Evolutionary conservation across 2,888 invertebrate genomes (phyloP), one percentile per base, ranked within the genome.

Genomic region (Deilephila elpenor): DNA sequence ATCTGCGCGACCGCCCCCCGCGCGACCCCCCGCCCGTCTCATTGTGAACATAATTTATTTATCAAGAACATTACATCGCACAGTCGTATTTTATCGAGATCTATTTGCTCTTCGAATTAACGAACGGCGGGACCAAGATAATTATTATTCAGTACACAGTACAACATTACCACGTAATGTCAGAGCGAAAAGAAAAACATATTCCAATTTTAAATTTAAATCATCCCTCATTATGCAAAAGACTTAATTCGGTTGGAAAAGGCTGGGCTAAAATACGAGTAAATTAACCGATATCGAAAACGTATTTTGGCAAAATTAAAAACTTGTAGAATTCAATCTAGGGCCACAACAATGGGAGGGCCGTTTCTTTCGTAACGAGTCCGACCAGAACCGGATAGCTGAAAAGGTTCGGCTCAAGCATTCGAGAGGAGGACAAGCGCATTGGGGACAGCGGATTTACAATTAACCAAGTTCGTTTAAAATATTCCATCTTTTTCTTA

Each of bases 271-370:
- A 34, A 59, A 72, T 72, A 25, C 25, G 25, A 25, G 25, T 25
- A 72, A 71, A 60, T 71, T 71, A 73, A 73, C 60, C 32, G 73
- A 62, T 70, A 71, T 71, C 56, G 73, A 71, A 73, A 73, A 71
- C 56, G 60, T 71, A 61, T 71, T 73, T 70, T 19, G 60, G 76
- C 78, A 75, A 79, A 79, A 81, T 80, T 77, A 78, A 79, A 79
- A 85, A 84, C 74, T 83, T 76, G 77, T 75, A 71, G 82, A 78
- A 85, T 85, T 85, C 82, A 82, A 86, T 86, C 82, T 77, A 78
- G 80, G 78, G 76, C 76, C 76, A 25, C 75, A 78, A 85, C 85
- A 86, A 86, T 83, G 78, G 80, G 77, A 72, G 74, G 80, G 78
- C 78, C 77, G 80, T 80, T 82, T 80, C 77, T 51, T 73, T 77